Evolutionary conservation across 1,140 invertebrate genomes (phyloP).

Genomic region (Berghia stephanieae): DNA sequence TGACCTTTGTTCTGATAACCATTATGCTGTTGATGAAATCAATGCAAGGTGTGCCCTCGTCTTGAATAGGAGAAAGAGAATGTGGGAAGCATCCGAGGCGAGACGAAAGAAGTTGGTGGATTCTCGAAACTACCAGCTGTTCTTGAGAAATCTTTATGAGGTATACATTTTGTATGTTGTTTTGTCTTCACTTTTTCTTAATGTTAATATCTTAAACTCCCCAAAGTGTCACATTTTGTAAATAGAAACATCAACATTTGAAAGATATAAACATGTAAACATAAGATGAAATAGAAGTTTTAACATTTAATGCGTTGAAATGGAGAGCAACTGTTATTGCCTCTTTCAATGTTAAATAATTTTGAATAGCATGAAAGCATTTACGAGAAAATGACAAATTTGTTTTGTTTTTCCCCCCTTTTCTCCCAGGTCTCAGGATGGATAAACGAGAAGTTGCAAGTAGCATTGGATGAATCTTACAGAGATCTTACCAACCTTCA

Average conservation of each 20-base stretch:
- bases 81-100: constrained; percentile 83
- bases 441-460: constrained; percentile 99
- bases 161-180: constrained; percentile 68
- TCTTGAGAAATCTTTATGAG: constrained; percentile 97
- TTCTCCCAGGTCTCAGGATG: constrained; percentile 78
- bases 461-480: constrained; percentile 97
- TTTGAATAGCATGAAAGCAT: not conserved
- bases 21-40: constrained; percentile 97
- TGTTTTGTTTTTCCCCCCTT: not conserved
- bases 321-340: no score
- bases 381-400: not conserved
- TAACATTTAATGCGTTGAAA: no score
- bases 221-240: not conserved
- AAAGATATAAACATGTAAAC: no score
- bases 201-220: no score
- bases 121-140: constrained; percentile 93
- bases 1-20: constrained; percentile 89
- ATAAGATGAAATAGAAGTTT: no score
- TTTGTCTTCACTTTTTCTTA: not conserved
- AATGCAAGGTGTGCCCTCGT: constrained; percentile 83
- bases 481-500: constrained; percentile 71
- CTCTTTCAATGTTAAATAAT: no score
- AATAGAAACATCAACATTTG: not conserved
- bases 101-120: constrained; percentile 87
- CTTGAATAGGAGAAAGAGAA: constrained; percentile 82